A percentile compares a stretch with the other conserved stretches of the same genome.
phyloP scores from a whole-genome alignment of 2,888 invertebrate genomes.

The Synergus japonicus region DNA sequence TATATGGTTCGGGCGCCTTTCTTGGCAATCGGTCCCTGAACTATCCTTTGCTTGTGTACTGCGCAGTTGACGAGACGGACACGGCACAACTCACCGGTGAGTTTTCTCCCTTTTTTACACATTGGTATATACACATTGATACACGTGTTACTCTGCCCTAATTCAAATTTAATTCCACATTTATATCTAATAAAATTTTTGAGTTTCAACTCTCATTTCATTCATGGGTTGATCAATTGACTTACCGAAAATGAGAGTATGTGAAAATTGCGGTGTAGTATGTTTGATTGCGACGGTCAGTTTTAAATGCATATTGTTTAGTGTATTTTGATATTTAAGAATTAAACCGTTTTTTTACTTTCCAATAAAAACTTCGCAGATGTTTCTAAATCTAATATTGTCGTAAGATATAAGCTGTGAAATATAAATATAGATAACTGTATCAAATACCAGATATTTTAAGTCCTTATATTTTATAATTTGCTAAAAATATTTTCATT shows the following conservation, averaged over 20 bases:
- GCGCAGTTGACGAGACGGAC: slow-evolving; percentile 73
- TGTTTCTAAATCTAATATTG: neutral
- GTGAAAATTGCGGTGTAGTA: neutral
- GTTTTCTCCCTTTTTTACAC: slow-evolving; percentile 60
- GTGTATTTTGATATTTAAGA: neutral
- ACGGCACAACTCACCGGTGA: slow-evolving; percentile 72
- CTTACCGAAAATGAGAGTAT: neutral
- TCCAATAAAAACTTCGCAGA: neutral
- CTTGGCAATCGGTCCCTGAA: slow-evolving; percentile 66
- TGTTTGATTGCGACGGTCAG: neutral
- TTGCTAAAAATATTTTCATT: neutral
- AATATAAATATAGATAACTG: no score
- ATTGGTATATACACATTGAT: slow-evolving; percentile 17
- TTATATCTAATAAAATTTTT: neutral
- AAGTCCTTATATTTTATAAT: neutral
- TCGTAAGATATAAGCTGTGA: neutral
- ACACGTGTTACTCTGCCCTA: neutral
- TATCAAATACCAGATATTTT: no score
- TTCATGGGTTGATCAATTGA: neutral
- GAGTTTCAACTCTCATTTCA: neutral
- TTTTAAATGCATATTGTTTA: neutral
- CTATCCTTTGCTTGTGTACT: slow-evolving; percentile 69
- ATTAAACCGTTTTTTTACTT: neutral
- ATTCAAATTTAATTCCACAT: neutral
- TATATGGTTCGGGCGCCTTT: slow-evolving; percentile 60